Base-by-base conservation (phyloP, 1,140 invertebrate genomes). In the Chrysomallon squamiferum region DNA sequence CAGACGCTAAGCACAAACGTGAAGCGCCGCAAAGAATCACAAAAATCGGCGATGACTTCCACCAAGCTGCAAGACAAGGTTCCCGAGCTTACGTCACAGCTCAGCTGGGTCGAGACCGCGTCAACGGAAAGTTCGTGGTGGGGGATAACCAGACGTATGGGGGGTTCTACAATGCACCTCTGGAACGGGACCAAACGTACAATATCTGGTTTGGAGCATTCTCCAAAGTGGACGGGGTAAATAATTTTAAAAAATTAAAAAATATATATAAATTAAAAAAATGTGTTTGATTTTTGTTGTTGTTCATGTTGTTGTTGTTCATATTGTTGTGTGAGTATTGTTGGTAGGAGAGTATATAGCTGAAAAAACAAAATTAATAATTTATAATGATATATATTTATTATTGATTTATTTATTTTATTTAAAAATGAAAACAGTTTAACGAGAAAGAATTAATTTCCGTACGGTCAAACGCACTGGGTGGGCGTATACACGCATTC, bases 81-180 rank as follows among this genome's bases (percentile, higher is more conserved):
- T 75, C 91, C 5, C 89, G 89, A 18, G 95, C 93, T 80, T 95
- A 95, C 73, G 90, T 95, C 33, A 89, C 93, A 22, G 94, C 90
- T 1, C 90, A 93, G 82, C 86, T 95, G 62, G 81, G 87, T 41
- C 67, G 77, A 59, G 60, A 62, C 52, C 82, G 85, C 76, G 41
- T 74, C 9, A 59, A 63, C 22, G 86, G 76, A 25, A 86, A 87
- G 27, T 96, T 96, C 86, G 86, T 88, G 5, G 89, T 96, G 50
- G 94, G 94, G 15, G 91, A 95, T 86, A 89, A 89, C 25, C 87
- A 86, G 59, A 89, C 85, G 6, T 93, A 94, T 78, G 91, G 92
- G 66, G 89, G 89, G 0, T 95, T 90, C 80, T 90, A 89, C 62
- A 96, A 96, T 87, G 90, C 90, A 13, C 93, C 92, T 1, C 81